phyloP scores from a whole-genome alignment of 2,888 invertebrate genomes.

The Phyto melanocephala region DNA sequence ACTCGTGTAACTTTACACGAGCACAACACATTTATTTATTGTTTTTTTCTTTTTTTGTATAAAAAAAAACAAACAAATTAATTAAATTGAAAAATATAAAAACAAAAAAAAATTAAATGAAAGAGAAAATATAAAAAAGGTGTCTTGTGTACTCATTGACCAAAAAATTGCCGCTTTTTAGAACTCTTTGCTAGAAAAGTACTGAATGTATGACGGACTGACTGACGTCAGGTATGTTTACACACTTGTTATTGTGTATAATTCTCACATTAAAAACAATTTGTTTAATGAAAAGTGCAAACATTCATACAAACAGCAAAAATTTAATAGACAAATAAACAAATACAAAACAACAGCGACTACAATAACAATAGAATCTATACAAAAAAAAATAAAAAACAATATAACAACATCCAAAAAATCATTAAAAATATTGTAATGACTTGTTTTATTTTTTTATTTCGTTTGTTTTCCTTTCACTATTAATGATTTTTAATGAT shows the following conservation, averaged over 20 bases:
- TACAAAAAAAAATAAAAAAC: slow-evolving; percentile 41
- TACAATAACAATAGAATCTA: slow-evolving; percentile 18
- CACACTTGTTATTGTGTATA: slow-evolving; percentile 42
- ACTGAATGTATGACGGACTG: background rate
- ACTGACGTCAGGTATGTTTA: slow-evolving; percentile 7
- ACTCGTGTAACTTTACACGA: too few species aligned
- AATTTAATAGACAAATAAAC: slow-evolving; percentile 23
- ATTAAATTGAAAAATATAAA: slow-evolving; percentile 35
- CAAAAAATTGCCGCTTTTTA: slow-evolving; percentile 33
- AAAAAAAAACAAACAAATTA: slow-evolving; percentile 23
- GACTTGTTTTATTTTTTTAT: slow-evolving; percentile 32
- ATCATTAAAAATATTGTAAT: slow-evolving; percentile 54
- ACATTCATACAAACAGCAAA: background rate
- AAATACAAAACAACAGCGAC: slow-evolving; percentile 9
- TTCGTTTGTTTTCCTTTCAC: slow-evolving; percentile 47
- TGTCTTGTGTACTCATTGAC: slow-evolving; percentile 49
- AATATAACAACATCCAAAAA: slow-evolving; percentile 33
- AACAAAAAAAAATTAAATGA: background rate
- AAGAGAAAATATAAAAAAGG: slow-evolving; percentile 36
- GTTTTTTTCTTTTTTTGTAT: too few species aligned
- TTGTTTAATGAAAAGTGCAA: slow-evolving; percentile 59
- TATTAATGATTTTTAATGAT: slow-evolving; percentile 67
- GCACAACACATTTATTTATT: slow-evolving; percentile 12
- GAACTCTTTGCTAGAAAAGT: slow-evolving; percentile 25
- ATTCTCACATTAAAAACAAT: slow-evolving; percentile 52